A percentile compares a stretch with the other conserved stretches of the same genome.
phyloP scores from a whole-genome alignment of 2,888 invertebrate genomes.

The Torymus tubicola region DNA sequence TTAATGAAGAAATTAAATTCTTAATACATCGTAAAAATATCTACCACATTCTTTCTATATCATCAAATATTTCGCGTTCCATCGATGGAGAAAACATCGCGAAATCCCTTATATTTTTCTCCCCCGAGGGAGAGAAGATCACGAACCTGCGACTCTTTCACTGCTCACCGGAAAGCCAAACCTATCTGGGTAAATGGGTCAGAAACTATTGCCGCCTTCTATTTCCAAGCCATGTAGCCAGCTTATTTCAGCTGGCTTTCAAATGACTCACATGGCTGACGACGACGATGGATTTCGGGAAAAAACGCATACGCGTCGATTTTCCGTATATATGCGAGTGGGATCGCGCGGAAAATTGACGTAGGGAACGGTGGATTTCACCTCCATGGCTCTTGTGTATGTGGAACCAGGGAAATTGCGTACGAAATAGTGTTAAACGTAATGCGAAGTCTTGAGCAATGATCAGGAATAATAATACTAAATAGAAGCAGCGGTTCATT shows the following conservation, averaged over 20 bases:
- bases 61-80: too few species aligned
- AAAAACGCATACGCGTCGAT: constrained; percentile 16
- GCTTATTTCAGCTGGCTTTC: constrained; percentile 59
- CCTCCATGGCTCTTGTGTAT: too few species aligned
- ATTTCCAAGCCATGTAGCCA: constrained; percentile 72
- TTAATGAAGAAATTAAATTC: too few species aligned
- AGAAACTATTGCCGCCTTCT: constrained; percentile 66
- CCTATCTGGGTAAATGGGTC: constrained; percentile 73
- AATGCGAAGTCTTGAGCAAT: too few species aligned
- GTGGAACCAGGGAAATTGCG: too few species aligned
- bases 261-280: constrained; percentile 56
- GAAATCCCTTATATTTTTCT: not conserved
- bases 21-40: too few species aligned
- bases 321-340: not conserved
- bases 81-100: not conserved
- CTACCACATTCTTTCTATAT: too few species aligned
- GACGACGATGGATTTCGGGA: constrained; percentile 9
- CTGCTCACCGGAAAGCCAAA: constrained; percentile 44
- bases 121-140: not conserved
- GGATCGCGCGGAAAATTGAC: not conserved
- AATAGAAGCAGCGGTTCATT: too few species aligned
- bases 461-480: too few species aligned
- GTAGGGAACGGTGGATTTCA: not conserved
- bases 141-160: not conserved
- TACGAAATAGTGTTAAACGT: too few species aligned